Evolutionary conservation across 1,140 invertebrate species (phyloP).

Genomic region (Panagrolaimus sp.): DNA sequence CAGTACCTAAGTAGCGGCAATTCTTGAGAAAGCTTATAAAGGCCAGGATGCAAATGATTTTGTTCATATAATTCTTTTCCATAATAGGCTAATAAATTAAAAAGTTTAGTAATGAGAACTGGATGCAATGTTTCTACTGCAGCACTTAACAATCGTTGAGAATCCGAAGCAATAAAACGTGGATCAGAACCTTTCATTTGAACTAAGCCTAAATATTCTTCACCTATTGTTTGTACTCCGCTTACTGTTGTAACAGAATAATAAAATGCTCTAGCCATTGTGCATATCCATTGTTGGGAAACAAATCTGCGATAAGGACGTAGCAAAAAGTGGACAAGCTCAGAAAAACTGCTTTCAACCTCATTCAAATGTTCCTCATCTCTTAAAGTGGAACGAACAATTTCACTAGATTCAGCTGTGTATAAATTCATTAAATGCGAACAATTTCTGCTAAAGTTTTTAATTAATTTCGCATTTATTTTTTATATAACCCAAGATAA

Average conservation of each 20-base stretch:
- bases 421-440: constrained; percentile 9
- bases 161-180: background rate
- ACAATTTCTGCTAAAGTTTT: background rate
- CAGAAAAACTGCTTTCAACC: background rate
- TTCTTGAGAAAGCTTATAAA: constrained; percentile 6
- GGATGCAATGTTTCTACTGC: constrained; percentile 24
- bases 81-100: constrained; percentile 27
- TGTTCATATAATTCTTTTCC: constrained; percentile 17
- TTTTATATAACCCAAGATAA: constrained; percentile 21
- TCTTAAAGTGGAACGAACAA: constrained; percentile 40
- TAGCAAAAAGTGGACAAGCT: background rate
- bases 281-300: background rate
- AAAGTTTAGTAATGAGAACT: constrained; percentile 29
- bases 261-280: background rate
- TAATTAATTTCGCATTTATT: background rate
- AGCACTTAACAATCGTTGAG: constrained; percentile 18
- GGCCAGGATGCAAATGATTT: constrained; percentile 10
- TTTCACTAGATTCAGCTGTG: background rate
- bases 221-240: constrained; percentile 52
- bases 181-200: constrained; percentile 32
- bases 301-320: background rate
- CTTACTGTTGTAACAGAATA: constrained; percentile 9
- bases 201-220: constrained; percentile 51
- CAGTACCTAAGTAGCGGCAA: background rate
- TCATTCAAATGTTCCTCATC: constrained; percentile 31